A percentile compares a stretch with the other conserved stretches of the same genome.
Conservation (phyloP, 2,113 vertebrate species). For the Tetrax tetrax region DNA sequence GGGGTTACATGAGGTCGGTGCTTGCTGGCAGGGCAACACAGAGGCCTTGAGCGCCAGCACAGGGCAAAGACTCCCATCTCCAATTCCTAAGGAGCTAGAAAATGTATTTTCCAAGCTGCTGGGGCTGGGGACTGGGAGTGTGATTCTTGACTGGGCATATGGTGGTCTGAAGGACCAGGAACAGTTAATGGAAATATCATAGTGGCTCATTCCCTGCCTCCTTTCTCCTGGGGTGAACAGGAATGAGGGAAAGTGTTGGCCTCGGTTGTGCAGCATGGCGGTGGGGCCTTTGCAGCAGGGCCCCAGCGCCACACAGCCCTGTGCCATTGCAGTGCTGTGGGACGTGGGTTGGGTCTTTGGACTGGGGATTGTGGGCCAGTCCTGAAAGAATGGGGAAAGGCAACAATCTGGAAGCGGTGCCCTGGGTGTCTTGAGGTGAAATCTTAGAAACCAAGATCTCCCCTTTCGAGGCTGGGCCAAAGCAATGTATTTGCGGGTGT, state of each 20-base stretch:
- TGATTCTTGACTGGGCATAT: not conserved
- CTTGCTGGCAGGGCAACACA: fast-evolving
- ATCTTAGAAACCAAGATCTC: not conserved
- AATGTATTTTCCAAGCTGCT: not conserved
- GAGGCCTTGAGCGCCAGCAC: not conserved
- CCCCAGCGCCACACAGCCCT: not conserved
- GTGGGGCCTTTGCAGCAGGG: not conserved
- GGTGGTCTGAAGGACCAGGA: not conserved
- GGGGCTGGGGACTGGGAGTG: not conserved
- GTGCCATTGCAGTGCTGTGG: fast-evolving
- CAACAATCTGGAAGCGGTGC: not conserved
- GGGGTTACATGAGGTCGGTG: not conserved
- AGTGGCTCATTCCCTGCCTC: not conserved
- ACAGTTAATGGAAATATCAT: not conserved
- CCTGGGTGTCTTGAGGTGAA: not conserved
- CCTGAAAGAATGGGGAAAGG: not conserved
- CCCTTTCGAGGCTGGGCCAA: not conserved
- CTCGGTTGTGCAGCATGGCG: fast-evolving
- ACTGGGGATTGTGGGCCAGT: not conserved
- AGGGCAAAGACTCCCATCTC: not conserved
- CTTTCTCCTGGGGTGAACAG: not conserved
- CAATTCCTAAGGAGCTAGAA: not conserved
- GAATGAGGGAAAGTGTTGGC: not conserved
- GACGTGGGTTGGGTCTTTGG: fast-evolving
- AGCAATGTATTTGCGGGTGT: not conserved